Evolutionary conservation across 2,797 vertebrate genomes (phyloP).

Genomic region (Saxicola maurus): DNA sequence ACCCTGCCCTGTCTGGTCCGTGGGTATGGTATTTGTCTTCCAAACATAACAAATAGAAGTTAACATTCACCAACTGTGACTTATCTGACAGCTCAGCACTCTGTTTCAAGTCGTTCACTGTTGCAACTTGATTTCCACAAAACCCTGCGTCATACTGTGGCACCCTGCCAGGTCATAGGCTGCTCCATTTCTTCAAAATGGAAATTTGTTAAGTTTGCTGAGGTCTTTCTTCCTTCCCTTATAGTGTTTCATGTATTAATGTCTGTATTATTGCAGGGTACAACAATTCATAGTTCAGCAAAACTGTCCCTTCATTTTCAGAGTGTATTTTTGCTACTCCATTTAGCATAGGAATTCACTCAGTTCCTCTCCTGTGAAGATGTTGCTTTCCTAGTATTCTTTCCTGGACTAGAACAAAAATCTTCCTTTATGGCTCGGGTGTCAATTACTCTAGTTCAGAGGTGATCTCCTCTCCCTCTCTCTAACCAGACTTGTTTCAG

Average conservation of each 20-base stretch:
- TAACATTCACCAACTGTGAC: constrained; percentile 32
- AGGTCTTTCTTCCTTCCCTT: not conserved
- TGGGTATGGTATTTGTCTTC: constrained; percentile 46
- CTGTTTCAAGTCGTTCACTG: not conserved
- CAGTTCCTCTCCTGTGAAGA: not conserved
- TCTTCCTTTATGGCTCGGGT: not conserved
- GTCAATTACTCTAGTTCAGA: not conserved
- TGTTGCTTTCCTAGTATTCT: not conserved
- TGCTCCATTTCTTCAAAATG: constrained; percentile 6
- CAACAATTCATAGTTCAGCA: not conserved
- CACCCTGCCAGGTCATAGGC: constrained; percentile 12
- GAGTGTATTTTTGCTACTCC: not conserved
- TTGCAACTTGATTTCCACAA: constrained; percentile 15
- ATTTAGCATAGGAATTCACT: not conserved
- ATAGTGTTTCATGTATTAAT: not conserved
- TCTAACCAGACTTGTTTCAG: not conserved
- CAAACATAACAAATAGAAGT: constrained; percentile 45
- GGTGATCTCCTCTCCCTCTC: not conserved
- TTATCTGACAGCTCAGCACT: constrained; percentile 45
- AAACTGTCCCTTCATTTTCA: not conserved
- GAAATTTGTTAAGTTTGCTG: not conserved
- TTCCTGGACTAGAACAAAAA: not conserved
- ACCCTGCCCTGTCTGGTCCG: constrained; percentile 56
- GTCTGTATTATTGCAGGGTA: not conserved
- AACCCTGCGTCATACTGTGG: not conserved